phyloP scores from a whole-genome alignment of 2,113 vertebrate genomes.

The Ranitomeya variabilis region DNA sequence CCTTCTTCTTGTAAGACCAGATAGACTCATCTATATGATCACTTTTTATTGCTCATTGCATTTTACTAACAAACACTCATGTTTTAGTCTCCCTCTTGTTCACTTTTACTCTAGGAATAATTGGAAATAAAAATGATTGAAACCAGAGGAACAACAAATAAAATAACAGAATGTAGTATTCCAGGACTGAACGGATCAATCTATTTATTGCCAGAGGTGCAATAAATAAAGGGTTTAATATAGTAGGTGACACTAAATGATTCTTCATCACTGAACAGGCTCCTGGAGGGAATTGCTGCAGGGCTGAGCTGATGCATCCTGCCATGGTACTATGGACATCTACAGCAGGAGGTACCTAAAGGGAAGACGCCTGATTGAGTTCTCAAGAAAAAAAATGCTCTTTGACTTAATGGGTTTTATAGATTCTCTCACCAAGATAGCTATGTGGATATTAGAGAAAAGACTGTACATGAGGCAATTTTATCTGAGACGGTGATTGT shows the following conservation, averaged over 20 bases:
- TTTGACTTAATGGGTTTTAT: slow-evolving; percentile 24
- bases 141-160: neutral
- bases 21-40: neutral
- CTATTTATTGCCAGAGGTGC: neutral
- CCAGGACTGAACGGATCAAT: neutral
- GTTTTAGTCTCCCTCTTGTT: neutral
- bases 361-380: neutral
- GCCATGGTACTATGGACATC: neutral
- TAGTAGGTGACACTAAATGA: slow-evolving; percentile 18
- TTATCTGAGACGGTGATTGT: neutral
- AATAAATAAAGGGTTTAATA: neutral
- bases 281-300: slow-evolving; percentile 25
- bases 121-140: slow-evolving; percentile 1
- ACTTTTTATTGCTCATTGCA: neutral
- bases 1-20: neutral
- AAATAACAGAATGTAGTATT: slow-evolving; percentile 4
- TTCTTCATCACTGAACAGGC: neutral
- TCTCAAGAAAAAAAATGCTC: neutral
- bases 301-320: slow-evolving; percentile 18
- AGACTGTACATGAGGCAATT: neutral
- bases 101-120: neutral
- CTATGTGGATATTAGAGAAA: neutral
- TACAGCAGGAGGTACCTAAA: slow-evolving; percentile 19
- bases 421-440: slow-evolving; percentile 1
- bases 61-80: neutral